A percentile compares a stretch with the other conserved stretches of the same genome.
These are phyloP conservation scores for Nomada goodeniana DNA, from an alignment of 2,888 invertebrate species.

Conservation along the genomic window DNA sequence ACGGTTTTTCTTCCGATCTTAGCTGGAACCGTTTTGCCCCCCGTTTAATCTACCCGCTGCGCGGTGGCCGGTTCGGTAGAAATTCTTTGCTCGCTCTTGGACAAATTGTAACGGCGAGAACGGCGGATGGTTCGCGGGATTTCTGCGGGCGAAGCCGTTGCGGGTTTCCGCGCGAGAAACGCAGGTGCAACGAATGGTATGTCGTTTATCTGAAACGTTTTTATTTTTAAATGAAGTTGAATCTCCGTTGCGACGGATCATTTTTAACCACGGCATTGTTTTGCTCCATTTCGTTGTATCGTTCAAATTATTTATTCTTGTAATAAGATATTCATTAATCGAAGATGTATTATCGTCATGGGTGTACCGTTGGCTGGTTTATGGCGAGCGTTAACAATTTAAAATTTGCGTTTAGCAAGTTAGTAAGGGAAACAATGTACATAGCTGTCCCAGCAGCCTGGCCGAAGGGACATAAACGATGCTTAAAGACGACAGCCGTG, in stretches of 20 bases:
- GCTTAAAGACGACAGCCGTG: conserved; percentile 36
- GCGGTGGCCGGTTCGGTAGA: not conserved
- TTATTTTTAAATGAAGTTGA: too few species aligned
- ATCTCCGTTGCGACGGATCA: too few species aligned
- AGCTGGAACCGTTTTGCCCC: conserved; percentile 16
- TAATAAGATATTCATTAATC: too few species aligned
- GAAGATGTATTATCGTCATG: too few species aligned
- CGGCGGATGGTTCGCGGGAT: not conserved
- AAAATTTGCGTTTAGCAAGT: conserved; percentile 18
- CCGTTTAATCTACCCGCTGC: not conserved
- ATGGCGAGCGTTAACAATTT: not conserved
- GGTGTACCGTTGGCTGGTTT: not conserved
- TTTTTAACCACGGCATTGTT: too few species aligned
- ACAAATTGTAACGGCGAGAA: not conserved
- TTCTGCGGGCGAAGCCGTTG: not conserved
- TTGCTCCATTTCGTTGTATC: too few species aligned
- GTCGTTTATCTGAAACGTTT: too few species aligned
- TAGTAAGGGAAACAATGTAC: conserved; percentile 1
- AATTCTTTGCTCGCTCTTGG: not conserved
- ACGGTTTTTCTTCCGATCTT: conserved; percentile 4
- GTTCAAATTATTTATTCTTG: too few species aligned
- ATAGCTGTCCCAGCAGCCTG: not conserved
- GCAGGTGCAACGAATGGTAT: too few species aligned
- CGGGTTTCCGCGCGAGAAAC: not conserved
- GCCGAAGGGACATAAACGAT: conserved; percentile 30